Base-by-base conservation (phyloP, 2,113 vertebrate genomes). In the Pogona vitticeps region DNA sequence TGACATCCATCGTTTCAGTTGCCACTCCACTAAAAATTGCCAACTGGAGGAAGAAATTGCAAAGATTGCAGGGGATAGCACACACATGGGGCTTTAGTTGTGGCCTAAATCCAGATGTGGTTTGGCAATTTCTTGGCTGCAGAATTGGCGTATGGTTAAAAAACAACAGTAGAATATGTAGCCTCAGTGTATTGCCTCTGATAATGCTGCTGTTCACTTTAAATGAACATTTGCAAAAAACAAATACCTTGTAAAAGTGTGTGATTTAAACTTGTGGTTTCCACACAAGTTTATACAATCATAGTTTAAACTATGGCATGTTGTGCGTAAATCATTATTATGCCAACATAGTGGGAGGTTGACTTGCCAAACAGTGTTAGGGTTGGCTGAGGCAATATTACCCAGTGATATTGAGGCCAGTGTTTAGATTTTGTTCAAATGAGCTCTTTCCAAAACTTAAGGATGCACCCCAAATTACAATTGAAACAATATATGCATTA, bases 201-300 rank as follows among this genome's bases (percentile, higher is more conserved):
- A 82, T 65, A 36, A 76, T 67, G 59, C 82, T 82, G 71, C 40
- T 40, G 9, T 68, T 67, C 23, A 1, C 36, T 67, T 81, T 88
- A 75, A 76, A 80, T 88, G 63, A 76, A 75, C 58, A 88, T 81
- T 88, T 91, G 86, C 85, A 85, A 63, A n/a, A 52, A 13, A 70
- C 86, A 90, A 89, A 36, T 26, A 78, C 81, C 56, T 13, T 21
- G 52, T 26, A 84, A 21, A 2, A 18, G 28, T 77, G 33, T 56
- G 8, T 15, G 6, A 15, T 28, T 56, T 63, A 0, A 0, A 38
- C n/a, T 0, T 73, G 83, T 3, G 6, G n/a, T 36, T 88, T 65
- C 68, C 75, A 46, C n/a, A 9, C 0, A 23, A 42, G 14, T 93
- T 89, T 75, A 76, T 10, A 68, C 58, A 8, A 81, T 68, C 67